A percentile compares a stretch with the other conserved stretches of the same genome.
Evolutionary conservation across 2,113 vertebrate species (phyloP).

Genomic region (Spheniscus mendiculus): DNA sequence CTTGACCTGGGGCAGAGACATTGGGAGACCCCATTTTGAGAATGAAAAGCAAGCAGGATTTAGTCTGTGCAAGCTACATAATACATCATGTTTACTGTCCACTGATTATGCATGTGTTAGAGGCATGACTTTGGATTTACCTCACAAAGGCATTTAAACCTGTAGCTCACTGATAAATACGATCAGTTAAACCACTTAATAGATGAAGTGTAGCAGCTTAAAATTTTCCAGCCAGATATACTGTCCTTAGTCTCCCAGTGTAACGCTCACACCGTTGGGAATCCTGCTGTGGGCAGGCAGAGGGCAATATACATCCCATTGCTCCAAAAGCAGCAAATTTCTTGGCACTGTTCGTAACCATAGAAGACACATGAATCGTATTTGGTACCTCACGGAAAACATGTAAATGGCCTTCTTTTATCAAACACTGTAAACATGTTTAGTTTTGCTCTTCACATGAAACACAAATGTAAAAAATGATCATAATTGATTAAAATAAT

Average conservation of each 20-base stretch:
- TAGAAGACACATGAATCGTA: conserved; percentile 49
- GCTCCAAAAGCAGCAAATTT: conserved; percentile 1
- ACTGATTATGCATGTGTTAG: neutral
- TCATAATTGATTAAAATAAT: conserved; percentile 57
- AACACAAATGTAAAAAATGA: conserved; percentile 65
- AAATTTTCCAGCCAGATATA: neutral
- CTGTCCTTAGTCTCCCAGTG: neutral
- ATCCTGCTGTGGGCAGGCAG: neutral
- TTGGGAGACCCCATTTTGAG: neutral
- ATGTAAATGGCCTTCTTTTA: conserved; percentile 55
- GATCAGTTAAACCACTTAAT: neutral
- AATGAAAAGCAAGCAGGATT: conserved; percentile 13
- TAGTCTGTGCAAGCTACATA: neutral
- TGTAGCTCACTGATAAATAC: neutral
- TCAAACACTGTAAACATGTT: conserved; percentile 61
- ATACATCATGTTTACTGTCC: neutral
- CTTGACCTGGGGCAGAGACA: neutral
- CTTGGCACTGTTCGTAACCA: conserved; percentile 44
- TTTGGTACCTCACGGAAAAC: conserved; percentile 59
- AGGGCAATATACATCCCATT: conserved; percentile 2
- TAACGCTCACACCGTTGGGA: neutral
- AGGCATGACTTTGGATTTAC: conserved; percentile 17
- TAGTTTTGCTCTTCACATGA: conserved; percentile 58
- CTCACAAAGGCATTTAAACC: conserved; percentile 24
- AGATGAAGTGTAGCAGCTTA: conserved; percentile 1